Evolutionary conservation across 2,113 vertebrate species (phyloP), one percentile per base, ranked within the genome.

Genomic region (Corythornis cristatus): DNA sequence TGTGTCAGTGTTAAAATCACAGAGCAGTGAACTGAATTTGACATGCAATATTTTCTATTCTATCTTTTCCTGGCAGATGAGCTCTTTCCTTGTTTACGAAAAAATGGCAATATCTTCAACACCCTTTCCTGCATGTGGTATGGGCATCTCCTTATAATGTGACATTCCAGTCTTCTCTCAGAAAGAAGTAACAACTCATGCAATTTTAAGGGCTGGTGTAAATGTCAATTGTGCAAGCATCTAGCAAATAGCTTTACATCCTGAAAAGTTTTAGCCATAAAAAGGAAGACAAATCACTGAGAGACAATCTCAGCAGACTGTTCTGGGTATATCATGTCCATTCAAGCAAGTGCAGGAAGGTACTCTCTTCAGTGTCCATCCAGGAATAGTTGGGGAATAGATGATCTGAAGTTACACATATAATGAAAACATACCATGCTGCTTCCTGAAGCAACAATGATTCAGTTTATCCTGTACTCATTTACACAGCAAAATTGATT

Each of bases 1-100:
- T 43, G 29, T 87, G 74, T 64, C 78, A 74, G 21, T 64, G 43
- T 87, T 92, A 93, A 91, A 93, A 89, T 72, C 74, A 85, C 71
- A 70, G 67, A 56, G 43, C 81, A 76, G 15, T 79, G 66, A 89
- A 54, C 86, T 76, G 78, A 91, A 73, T 83, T 79, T 73, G 19
- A 67, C 26, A 17, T 35, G 28, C 31, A 87, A 6, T 71, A 65
- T 83, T 93, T 91, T 91, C 60, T 74, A 25, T 85, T 86, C 50
- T 81, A 15, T 93, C 70, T 87, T 92, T 74, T n/a, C 56, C 54
- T 3, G 2, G 71, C 37, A 95, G 86, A 77, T 73, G 28, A 88
- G 6, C 23, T 13, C 20, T 82, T 89, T 76, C 22, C 14, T 22
- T 77, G 29, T 78, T 85, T 89, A 77, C 48, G 67, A 76, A 89